Evolutionary conservation across 1,140 invertebrate species (phyloP), one percentile per base, ranked within the genome.

Genomic region (Sitodiplosis mosellana): DNA sequence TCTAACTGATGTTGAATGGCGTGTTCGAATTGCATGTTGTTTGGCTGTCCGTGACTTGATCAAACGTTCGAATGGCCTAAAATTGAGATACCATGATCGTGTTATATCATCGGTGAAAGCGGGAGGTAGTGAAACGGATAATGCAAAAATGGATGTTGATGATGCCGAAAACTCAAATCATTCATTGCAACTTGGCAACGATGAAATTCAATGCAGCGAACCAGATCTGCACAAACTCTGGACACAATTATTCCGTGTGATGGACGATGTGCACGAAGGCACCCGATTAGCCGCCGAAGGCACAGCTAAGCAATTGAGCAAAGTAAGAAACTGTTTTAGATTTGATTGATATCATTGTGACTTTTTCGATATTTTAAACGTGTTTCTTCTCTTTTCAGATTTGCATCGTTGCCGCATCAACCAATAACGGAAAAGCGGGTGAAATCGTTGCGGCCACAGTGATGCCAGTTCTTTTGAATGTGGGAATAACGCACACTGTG

Each of bases 211-310:
- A 27, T 27, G 27, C 27, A 27, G 27, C 10, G 62, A 64, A 42
- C 59, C 66, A 2, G 69, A 71, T 53, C 50, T 90, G 45, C 73
- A 76, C 0, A 76, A 80, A 53, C 67, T 94, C 2, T 92, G 88
- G 86, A 70, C 71, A 11, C 80, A 83, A 59, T 65, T 92, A 33
- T 88, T 94, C 57, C 67, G 85, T 33, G 88, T 94, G 1, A 83
- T 90, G 78, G 91, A 94, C 64, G 90, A 94, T 66, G 85, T 92
- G 56, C 91, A 94, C 59, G 87, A 91, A 60, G 80, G 77, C 19
- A 92, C 90, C 0, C 68, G 90, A 48, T 68, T 76, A 51, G 79
- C 84, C 2, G 90, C 90, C 22, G 79, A 76, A 27, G 73, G 75
- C 50, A 83, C 88, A 0, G 75, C 83, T 3, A 77, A 76, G 54